Evolutionary conservation across 2,797 vertebrate genomes (phyloP).

Genomic region (Hipposideros larvatus): DNA sequence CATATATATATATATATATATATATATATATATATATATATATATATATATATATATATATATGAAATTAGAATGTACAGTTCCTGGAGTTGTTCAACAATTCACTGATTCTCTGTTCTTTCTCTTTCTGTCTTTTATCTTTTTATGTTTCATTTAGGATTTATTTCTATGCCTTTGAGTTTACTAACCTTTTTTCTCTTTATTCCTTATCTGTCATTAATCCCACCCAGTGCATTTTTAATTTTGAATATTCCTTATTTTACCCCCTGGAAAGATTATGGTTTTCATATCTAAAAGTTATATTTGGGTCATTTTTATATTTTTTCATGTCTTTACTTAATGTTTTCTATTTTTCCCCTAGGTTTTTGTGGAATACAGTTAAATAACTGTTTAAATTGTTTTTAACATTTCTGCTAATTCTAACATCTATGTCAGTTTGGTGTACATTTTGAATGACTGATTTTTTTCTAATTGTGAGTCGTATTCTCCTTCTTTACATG

Average conservation of each 20-base stretch:
- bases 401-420: conserved; percentile 18
- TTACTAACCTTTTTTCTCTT: neutral
- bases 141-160: neutral
- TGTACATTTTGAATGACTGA: neutral
- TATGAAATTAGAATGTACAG: neutral
- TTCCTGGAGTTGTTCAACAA: neutral
- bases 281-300: neutral
- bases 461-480: neutral
- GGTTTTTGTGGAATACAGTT: neutral
- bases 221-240: neutral
- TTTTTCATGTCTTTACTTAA: neutral
- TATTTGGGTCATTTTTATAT: neutral
- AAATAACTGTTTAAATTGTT: neutral
- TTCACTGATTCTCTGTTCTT: neutral
- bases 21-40: neutral
- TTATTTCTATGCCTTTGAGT: neutral
- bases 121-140: neutral
- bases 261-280: neutral
- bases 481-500: neutral
- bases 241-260: neutral
- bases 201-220: neutral
- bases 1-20: neutral
- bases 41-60: neutral
- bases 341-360: neutral
- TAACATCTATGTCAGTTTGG: neutral